Evolutionary conservation across 2,888 invertebrate genomes (phyloP), one percentile per base, ranked within the genome.

Genomic region (Stictocephala bisonia): DNA sequence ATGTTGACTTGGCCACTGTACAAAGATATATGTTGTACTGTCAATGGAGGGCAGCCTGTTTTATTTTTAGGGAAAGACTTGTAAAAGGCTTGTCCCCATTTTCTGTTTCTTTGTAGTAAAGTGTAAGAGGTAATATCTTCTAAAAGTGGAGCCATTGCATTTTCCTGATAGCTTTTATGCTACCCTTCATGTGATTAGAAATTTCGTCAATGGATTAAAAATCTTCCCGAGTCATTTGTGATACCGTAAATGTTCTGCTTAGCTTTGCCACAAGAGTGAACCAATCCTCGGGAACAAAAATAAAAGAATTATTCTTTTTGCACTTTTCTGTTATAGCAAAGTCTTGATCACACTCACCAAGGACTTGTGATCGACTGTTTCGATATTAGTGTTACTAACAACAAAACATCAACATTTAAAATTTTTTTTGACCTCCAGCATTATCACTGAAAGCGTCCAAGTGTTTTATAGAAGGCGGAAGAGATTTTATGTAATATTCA

Each of bases 131-230:
- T 11, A 29, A 56, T 24, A 29, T 26, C 26, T 56, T 56, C 2
- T 56, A 13, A 11, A 56, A 56, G 26, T 56, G 56, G 26, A 56
- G 56, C 56, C 56, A 56, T 26, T 56, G 56, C 24, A 56, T 56
- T 22, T 56, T 22, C 13, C 56, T 56, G 4, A 56, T 56, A 1
- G 27, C 56, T 26, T 24, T 26, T 24, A 24, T 56, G 13, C 6
- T 22, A n/a, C 3, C 26, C 27, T 56, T 56, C 56, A 56, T 56
- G 22, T 56, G 56, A 6, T 3, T 56, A 9, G 26, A 56, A 26
- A 56, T 56, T 56, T 22, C 56, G 11, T 56, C 26, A 56, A 56
- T 26, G 1, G 56, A 56, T 56, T 56, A 27, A 26, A 56, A 56
- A 56, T 56, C 56, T 4, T 56, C 26, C 15, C 6, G 22, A 4